Conservation (phyloP, 1,140 invertebrate genomes). For the Contarinia nasturtii region DNA sequence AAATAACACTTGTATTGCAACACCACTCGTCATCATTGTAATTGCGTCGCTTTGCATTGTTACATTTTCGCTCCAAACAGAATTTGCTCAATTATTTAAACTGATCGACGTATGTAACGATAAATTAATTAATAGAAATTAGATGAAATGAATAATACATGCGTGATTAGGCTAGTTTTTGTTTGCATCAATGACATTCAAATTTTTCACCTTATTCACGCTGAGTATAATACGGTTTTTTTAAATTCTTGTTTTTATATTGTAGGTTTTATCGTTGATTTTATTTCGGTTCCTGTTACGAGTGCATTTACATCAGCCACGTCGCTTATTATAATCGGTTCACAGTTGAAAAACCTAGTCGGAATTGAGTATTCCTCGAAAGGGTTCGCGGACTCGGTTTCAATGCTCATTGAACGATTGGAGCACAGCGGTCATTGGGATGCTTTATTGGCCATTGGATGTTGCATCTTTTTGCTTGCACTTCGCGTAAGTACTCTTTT, state of each 20-base stretch:
- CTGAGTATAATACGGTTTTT: background rate
- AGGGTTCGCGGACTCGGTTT: slow-evolving; percentile 48
- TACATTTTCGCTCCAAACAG: too few species aligned
- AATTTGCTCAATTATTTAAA: too few species aligned
- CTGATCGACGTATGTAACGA: background rate
- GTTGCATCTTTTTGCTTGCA: slow-evolving; percentile 44
- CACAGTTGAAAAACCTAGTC: slow-evolving; percentile 68
- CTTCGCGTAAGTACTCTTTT: slow-evolving; percentile 33
- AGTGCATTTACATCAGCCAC: slow-evolving; percentile 88
- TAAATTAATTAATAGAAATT: background rate
- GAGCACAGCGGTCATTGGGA: slow-evolving; percentile 42
- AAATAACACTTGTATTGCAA: too few species aligned
- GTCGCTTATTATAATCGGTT: slow-evolving; percentile 74
- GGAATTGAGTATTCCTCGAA: slow-evolving; percentile 54
- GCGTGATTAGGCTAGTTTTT: background rate
- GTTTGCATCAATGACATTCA: background rate
- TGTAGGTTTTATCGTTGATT: slow-evolving; percentile 74
- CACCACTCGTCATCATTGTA: too few species aligned
- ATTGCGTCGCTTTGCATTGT: too few species aligned
- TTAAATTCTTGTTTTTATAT: slow-evolving; percentile 4
- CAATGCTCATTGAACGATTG: slow-evolving; percentile 39
- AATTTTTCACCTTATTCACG: background rate
- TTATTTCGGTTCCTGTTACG: slow-evolving; percentile 84
- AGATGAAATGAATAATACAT: background rate
- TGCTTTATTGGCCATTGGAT: slow-evolving; percentile 43